Evolutionary conservation across 2,888 invertebrate genomes (phyloP), one percentile per base, ranked within the genome.

Genomic region (Suillia variegata): DNA sequence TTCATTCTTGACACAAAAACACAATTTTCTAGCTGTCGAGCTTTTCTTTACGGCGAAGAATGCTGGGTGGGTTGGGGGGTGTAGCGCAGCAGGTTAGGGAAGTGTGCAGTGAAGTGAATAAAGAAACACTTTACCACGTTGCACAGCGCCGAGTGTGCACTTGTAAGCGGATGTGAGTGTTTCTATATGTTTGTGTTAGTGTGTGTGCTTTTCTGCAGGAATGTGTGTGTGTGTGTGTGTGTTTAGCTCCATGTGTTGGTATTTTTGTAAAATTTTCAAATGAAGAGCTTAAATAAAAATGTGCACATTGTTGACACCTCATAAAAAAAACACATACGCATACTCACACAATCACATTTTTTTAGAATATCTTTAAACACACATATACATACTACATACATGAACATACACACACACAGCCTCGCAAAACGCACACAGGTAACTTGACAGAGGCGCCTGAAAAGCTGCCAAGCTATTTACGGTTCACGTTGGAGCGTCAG

Each of bases 241-340:
- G 38, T 10, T 8, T 13, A n/a, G n/a, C n/a, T n/a, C n/a, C n/a
- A n/a, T n/a, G n/a, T 38, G 38, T 4, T 38, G 38, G 6, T 10
- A n/a, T 38, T 38, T 8, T n/a, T 4, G 13, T 13, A 38, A 38
- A 38, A 38, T n/a, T 38, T 38, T 10, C 38, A 38, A 38, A 38
- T 38, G 38, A 38, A 38, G 38, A 10, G 38, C 38, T 38, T 38
- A 38, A 38, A 38, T 38, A n/a, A n/a, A 38, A 38, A n/a, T 38
- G 38, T n/a, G 38, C 38, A 38, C 38, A 38, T 38, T 38, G 38
- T 38, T 38, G 38, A 38, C 38, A 38, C 38, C 38, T 38, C 38
- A 38, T 38, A 38, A 38, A 38, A 12, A n/a, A n/a, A 8, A 31
- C 31, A 12, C 31, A 6, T 8, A 12, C 6, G 31, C 12, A 31